These are phyloP conservation scores for Acronicta aceris DNA, from an alignment of 2,888 invertebrate species.

Conservation along the genomic window DNA sequence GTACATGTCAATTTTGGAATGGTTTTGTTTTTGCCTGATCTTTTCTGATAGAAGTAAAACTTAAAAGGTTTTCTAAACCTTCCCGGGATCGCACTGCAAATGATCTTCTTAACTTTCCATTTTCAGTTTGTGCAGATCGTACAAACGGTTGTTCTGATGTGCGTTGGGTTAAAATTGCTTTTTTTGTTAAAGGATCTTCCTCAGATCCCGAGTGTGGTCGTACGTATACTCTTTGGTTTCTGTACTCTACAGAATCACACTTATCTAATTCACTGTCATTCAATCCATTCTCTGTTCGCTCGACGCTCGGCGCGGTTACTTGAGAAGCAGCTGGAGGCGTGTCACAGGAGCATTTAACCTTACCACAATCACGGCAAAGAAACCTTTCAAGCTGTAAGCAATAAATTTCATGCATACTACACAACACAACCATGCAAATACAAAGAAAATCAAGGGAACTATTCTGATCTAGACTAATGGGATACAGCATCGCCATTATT, in stretches of 20 bases:
- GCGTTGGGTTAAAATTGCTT: constrained; percentile 63
- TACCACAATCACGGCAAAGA: constrained; percentile 92
- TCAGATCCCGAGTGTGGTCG: constrained; percentile 74
- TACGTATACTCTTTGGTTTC: constrained; percentile 64
- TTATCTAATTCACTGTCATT: constrained; percentile 55
- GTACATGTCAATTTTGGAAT: constrained; percentile 59
- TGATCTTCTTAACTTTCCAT: constrained; percentile 81
- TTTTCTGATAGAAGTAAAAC: constrained; percentile 74
- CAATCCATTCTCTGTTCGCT: constrained; percentile 46
- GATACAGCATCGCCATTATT: constrained; percentile 19
- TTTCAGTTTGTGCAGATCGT: constrained; percentile 72
- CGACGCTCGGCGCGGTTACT: constrained; percentile 51
- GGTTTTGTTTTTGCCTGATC: constrained; percentile 74
- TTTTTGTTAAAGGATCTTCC: constrained; percentile 50
- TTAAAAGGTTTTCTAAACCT: constrained; percentile 82
- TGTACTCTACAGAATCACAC: constrained; percentile 71
- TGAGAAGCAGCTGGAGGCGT: constrained; percentile 60
- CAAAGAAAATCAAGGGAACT: constrained; percentile 48
- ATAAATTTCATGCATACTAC: constrained; percentile 89
- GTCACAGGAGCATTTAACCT: constrained; percentile 91
- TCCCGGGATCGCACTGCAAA: constrained; percentile 84
- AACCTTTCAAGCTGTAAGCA: constrained; percentile 93
- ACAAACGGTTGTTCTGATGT: constrained; percentile 77
- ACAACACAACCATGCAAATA: constrained; percentile 81
- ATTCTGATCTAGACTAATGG: constrained; percentile 19